phyloP scores from a whole-genome alignment of 2,113 vertebrate genomes.

The Vidua chalybeata region DNA sequence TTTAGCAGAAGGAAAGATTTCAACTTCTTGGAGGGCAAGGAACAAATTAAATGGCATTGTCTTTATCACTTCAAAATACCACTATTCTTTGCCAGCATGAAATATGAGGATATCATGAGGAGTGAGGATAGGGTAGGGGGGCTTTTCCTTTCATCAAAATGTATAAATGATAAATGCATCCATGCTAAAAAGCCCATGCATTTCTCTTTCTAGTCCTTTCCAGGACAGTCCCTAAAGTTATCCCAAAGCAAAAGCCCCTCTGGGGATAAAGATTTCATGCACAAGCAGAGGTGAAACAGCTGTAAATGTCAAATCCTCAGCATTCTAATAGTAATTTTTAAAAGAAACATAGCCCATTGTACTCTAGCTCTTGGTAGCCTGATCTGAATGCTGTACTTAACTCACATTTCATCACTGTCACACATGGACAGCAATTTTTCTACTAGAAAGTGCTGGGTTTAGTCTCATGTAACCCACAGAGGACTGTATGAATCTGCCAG shows the following conservation, averaged over 20 bases:
- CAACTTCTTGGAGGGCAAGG: not conserved
- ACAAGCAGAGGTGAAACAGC: not conserved
- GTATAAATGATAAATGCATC: not conserved
- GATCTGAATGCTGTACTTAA: not conserved
- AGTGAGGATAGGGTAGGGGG: not conserved
- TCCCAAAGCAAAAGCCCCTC: not conserved
- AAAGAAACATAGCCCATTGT: not conserved
- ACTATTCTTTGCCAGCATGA: not conserved
- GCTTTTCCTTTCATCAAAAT: not conserved
- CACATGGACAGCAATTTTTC: not conserved
- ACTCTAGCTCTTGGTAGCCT: not conserved
- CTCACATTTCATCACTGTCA: not conserved
- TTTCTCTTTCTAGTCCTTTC: not conserved
- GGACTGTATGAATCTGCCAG: not conserved
- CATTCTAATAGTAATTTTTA: not conserved
- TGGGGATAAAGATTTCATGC: not conserved
- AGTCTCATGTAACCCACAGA: not conserved
- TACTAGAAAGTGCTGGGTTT: not conserved
- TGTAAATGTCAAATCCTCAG: not conserved
- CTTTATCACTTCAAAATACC: not conserved
- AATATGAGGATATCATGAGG: not conserved
- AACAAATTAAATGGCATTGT: not conserved
- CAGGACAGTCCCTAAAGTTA: not conserved
- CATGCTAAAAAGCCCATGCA: not conserved
- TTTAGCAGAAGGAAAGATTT: not conserved